These are phyloP conservation scores for Catocala nupta DNA, from an alignment of 2,888 invertebrate species.

Conservation along the genomic window DNA sequence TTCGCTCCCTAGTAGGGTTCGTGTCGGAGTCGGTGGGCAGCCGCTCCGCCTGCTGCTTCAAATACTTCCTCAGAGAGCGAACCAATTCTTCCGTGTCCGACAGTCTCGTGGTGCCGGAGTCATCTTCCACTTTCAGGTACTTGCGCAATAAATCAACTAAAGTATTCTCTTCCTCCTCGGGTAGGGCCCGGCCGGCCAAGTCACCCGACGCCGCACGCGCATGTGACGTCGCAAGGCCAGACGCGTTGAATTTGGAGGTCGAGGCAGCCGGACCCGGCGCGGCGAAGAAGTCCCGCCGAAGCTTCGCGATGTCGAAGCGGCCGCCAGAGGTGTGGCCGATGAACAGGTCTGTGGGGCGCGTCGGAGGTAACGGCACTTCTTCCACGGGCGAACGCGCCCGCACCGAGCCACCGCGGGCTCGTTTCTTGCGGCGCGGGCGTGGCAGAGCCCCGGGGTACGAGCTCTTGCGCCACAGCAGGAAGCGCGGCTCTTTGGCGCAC, in stretches of 20 bases:
- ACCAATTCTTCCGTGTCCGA: constrained; percentile 89
- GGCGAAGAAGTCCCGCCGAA: constrained; percentile 90
- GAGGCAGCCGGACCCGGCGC: constrained; percentile 70
- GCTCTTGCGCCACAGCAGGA: constrained; percentile 93
- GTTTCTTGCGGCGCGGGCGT: constrained; percentile 85
- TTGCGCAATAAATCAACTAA: constrained; percentile 90
- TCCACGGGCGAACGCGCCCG: constrained; percentile 90
- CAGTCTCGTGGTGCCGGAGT: constrained; percentile 76
- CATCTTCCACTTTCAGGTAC: constrained; percentile 88
- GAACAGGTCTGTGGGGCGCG: constrained; percentile 81
- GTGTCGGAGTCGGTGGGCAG: constrained; percentile 66
- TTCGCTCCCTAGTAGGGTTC: constrained; percentile 78
- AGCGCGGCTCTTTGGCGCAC: constrained; percentile 92
- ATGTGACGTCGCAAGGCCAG: constrained; percentile 19
- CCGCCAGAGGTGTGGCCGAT: constrained; percentile 87
- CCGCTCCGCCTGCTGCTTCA: constrained; percentile 76
- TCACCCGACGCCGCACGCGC: constrained; percentile 56
- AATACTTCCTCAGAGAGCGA: constrained; percentile 88
- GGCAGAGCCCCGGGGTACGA: constrained; percentile 93
- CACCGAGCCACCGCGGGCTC: constrained; percentile 90
- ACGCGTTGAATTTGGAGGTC: constrained; percentile 61
- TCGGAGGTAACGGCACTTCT: constrained; percentile 82
- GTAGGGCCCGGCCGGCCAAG: constrained; percentile 66
- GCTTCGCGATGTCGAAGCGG: constrained; percentile 90
- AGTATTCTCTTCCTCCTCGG: constrained; percentile 84